phyloP scores from a whole-genome alignment of 2,888 invertebrate species.

The Lasius fuliginosus region DNA sequence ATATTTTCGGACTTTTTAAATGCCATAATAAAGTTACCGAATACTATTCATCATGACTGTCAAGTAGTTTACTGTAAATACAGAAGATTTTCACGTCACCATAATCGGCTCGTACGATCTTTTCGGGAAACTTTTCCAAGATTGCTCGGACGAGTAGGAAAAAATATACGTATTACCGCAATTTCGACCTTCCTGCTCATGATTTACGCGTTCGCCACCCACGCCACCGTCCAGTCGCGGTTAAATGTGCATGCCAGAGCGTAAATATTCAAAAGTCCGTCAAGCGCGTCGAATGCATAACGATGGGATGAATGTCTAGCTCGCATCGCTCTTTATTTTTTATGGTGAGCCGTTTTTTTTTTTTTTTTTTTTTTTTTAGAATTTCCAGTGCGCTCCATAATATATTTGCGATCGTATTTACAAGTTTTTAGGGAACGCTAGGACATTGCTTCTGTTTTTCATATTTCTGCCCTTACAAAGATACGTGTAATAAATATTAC shows the following conservation, averaged over 20 bases:
- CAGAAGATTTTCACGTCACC: slow-evolving; percentile 8
- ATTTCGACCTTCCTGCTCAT: slow-evolving; percentile 1
- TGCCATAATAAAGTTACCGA: not conserved
- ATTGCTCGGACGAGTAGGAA: not conserved
- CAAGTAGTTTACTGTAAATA: not conserved
- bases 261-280: slow-evolving; percentile 50
- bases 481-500: not conserved
- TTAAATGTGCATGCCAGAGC: slow-evolving; percentile 42
- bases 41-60: not conserved
- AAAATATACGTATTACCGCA: not conserved
- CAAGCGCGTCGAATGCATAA: slow-evolving; percentile 37
- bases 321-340: slow-evolving; percentile 46
- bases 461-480: not conserved
- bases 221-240: slow-evolving; percentile 11
- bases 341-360: slow-evolving; percentile 1
- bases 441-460: not conserved
- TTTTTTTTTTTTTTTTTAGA: not conserved
- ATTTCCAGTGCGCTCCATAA: slow-evolving; percentile 8
- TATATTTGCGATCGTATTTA: slow-evolving; percentile 11
- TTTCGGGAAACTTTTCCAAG: slow-evolving; percentile 11
- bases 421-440: slow-evolving; percentile 9
- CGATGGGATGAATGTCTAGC: slow-evolving; percentile 41
- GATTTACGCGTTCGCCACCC: slow-evolving; percentile 31
- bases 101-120: not conserved
- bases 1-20: not conserved